These are phyloP conservation scores for Galaxias olidus DNA, from an alignment of 2,797 vertebrate genomes.

Conservation along the genomic window DNA sequence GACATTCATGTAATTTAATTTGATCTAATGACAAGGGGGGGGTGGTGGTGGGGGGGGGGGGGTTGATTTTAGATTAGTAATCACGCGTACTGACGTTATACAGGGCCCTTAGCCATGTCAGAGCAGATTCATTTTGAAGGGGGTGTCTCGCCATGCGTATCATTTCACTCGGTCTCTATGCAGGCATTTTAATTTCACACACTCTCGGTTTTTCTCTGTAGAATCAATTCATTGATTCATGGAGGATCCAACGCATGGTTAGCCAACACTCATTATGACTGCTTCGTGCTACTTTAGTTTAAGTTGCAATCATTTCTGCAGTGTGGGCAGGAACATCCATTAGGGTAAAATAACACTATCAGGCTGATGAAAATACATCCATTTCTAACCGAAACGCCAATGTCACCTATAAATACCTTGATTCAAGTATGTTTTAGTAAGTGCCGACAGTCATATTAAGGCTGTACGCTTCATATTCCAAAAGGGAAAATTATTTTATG, in stretches of 20 bases:
- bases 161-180: conserved; percentile 44
- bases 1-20: too few species aligned
- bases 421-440: conserved; percentile 26
- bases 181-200: conserved; percentile 72
- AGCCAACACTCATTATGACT: conserved; percentile 56
- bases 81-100: too few species aligned
- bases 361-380: conserved; percentile 7
- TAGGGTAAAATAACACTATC: conserved; percentile 34
- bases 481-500: too few species aligned
- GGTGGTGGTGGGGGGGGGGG: too few species aligned
- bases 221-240: conserved; percentile 55
- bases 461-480: too few species aligned
- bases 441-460: not conserved
- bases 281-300: conserved; percentile 38
- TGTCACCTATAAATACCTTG: too few species aligned
- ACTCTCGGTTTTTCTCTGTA: conserved; percentile 52
- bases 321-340: conserved; percentile 20
- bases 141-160: conserved; percentile 25
- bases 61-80: too few species aligned
- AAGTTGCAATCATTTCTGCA: conserved; percentile 29
- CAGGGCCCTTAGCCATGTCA: too few species aligned
- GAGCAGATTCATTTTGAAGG: not conserved
- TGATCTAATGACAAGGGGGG: too few species aligned
- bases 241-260: conserved; percentile 45
- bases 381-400: too few species aligned